A percentile compares a stretch with the other conserved stretches of the same genome.
Evolutionary conservation across 2,113 vertebrate genomes (phyloP).

Genomic region (Casuarius casuarius): DNA sequence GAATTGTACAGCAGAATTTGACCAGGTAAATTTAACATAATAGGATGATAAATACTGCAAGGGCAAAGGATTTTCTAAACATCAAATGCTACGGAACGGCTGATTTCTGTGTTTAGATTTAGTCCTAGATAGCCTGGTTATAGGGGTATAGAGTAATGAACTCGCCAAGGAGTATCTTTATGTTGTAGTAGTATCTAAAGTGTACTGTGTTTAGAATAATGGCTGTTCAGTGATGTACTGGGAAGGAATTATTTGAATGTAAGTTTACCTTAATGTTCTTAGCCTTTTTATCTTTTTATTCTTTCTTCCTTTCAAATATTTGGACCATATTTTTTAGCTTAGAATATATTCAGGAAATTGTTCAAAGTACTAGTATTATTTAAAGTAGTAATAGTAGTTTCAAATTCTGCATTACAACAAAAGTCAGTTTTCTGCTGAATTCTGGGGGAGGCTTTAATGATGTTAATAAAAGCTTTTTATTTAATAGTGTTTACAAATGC

Average conservation of each 20-base stretch:
- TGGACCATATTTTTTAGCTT: background rate
- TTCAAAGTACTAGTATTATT: background rate
- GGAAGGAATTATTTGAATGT: background rate
- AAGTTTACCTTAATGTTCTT: background rate
- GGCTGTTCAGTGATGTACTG: background rate
- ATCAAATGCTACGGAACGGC: background rate
- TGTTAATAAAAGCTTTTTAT: background rate
- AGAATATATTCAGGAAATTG: background rate
- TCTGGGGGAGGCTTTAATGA: background rate
- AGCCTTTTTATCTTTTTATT: background rate
- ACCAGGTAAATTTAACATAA: background rate
- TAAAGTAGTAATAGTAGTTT: background rate
- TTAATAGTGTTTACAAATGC: background rate
- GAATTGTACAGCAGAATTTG: background rate
- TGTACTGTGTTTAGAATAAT: background rate
- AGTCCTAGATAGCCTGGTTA: background rate
- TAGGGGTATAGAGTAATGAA: background rate
- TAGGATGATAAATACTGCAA: background rate
- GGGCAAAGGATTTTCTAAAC: background rate
- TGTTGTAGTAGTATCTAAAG: background rate
- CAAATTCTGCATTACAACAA: background rate
- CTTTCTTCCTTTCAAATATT: background rate
- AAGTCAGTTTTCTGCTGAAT: background rate
- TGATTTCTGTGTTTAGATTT: background rate
- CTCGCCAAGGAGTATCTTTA: background rate